Evolutionary conservation across 2,113 vertebrate species (phyloP).

Genomic region (Catagonus wagneri): DNA sequence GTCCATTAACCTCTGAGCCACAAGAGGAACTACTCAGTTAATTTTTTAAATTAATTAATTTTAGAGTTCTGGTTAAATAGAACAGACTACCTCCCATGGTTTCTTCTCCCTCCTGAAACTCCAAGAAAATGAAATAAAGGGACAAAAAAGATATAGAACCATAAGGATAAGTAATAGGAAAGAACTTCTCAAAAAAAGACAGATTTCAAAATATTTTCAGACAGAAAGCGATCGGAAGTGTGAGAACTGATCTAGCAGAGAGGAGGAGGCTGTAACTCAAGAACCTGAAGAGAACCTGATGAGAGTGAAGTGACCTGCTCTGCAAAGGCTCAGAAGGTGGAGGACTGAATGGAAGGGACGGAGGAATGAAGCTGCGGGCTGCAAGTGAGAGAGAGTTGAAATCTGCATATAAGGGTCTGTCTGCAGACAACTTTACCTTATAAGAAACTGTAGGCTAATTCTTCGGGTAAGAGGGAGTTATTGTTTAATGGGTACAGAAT

Average conservation of each 20-base stretch:
- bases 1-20: too few species aligned
- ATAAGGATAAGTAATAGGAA: neutral
- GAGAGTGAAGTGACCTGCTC: neutral
- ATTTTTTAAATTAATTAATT: conserved; percentile 29
- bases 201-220: conserved; percentile 22
- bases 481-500: too few species aligned
- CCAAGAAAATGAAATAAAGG: conserved; percentile 28
- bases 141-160: neutral
- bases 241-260: neutral
- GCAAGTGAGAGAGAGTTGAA: neutral
- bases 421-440: neutral
- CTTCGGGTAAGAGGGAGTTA: neutral
- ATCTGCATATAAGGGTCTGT: neutral
- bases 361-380: neutral
- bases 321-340: neutral
- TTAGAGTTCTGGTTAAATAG: conserved; percentile 37
- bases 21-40: neutral
- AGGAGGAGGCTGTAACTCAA: neutral
- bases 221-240: neutral
- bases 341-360: neutral
- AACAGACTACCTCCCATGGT: neutral
- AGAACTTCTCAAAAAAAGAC: conserved; percentile 4
- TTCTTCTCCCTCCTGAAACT: conserved; percentile 30
- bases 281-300: neutral
- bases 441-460: neutral